Percentiles rank a stretch among this genome's conserved stretches.
These are phyloP conservation scores for Temnothorax unifasciatus DNA, from an alignment of 2,888 invertebrate genomes.

Conservation along the genomic window DNA sequence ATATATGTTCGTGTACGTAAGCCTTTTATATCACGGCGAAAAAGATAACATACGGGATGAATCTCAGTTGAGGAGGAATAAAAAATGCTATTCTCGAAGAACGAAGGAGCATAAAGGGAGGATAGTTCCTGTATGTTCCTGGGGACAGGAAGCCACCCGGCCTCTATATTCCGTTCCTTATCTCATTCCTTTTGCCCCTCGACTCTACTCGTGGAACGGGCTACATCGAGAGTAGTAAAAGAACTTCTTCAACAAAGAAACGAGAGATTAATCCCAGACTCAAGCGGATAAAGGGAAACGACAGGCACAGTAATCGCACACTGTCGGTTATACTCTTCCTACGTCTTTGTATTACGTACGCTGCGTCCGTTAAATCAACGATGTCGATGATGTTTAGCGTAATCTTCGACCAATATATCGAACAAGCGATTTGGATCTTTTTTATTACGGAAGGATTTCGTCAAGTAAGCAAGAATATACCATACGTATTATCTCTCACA, in stretches of 20 bases:
- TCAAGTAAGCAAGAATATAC: not conserved
- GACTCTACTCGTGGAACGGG: constrained; percentile 48
- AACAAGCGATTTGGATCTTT: constrained; percentile 4
- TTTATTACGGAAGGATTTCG: constrained; percentile 5
- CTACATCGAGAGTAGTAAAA: constrained; percentile 52
- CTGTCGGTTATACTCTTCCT: constrained; percentile 49
- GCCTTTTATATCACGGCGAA: constrained; percentile 12
- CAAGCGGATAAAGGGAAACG: constrained; percentile 64
- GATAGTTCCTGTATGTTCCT: constrained; percentile 55
- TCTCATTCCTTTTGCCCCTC: constrained; percentile 30
- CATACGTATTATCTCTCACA: not conserved
- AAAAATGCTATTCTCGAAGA: constrained; percentile 56
- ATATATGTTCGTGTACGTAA: not conserved
- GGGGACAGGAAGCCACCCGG: constrained; percentile 62
- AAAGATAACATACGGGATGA: constrained; percentile 31
- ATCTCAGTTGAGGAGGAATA: constrained; percentile 17
- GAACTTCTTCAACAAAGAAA: constrained; percentile 64
- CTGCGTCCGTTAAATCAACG: constrained; percentile 19
- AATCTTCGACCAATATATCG: constrained; percentile 61
- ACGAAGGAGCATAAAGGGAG: constrained; percentile 69
- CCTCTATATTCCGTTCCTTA: constrained; percentile 55
- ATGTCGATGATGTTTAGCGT: constrained; percentile 33
- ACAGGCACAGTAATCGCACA: constrained; percentile 66
- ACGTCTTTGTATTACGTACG: constrained; percentile 23
- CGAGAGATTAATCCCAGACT: constrained; percentile 73